A percentile compares a stretch with the other conserved stretches of the same genome.
Conservation (phyloP, 2,888 invertebrate genomes). For the Dasysyrphus tricinctus region DNA sequence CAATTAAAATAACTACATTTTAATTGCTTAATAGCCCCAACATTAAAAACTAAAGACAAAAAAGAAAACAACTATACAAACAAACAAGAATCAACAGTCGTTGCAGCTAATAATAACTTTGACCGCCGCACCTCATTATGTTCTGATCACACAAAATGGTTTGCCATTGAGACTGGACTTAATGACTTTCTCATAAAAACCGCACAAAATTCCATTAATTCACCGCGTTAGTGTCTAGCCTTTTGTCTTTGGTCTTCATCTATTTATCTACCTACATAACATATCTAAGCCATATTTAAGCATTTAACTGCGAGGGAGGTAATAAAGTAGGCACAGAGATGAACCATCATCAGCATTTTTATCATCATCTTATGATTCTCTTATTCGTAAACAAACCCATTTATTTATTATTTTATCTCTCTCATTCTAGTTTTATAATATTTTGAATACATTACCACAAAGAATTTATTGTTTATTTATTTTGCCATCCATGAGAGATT, state of each 20-base stretch:
- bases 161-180: slow-evolving; percentile 34
- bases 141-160: slow-evolving; percentile 35
- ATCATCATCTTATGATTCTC: not conserved
- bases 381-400: slow-evolving; percentile 48
- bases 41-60: slow-evolving; percentile 8
- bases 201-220: slow-evolving; percentile 32
- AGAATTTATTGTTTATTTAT: slow-evolving; percentile 21
- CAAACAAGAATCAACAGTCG: slow-evolving; percentile 21
- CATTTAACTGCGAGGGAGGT: slow-evolving; percentile 39
- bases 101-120: slow-evolving; percentile 52
- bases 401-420: slow-evolving; percentile 13
- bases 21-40: slow-evolving; percentile 57
- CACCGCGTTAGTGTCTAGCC: not conserved
- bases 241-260: not conserved
- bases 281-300: slow-evolving; percentile 10
- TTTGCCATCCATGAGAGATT: not conserved
- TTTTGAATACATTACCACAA: slow-evolving; percentile 1
- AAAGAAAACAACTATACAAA: not conserved
- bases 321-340: not conserved
- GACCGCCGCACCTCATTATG: slow-evolving; percentile 69
- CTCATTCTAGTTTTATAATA: slow-evolving; percentile 4
- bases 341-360: slow-evolving; percentile 18
- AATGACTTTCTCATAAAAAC: slow-evolving; percentile 36
- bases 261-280: not conserved
- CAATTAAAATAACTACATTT: slow-evolving; percentile 53